Percentiles rank a stretch among this genome's conserved stretches.
These are phyloP conservation scores for Drosophila trichaetosa DNA, from an alignment of 2,888 invertebrate genomes.

Conservation along the genomic window DNA sequence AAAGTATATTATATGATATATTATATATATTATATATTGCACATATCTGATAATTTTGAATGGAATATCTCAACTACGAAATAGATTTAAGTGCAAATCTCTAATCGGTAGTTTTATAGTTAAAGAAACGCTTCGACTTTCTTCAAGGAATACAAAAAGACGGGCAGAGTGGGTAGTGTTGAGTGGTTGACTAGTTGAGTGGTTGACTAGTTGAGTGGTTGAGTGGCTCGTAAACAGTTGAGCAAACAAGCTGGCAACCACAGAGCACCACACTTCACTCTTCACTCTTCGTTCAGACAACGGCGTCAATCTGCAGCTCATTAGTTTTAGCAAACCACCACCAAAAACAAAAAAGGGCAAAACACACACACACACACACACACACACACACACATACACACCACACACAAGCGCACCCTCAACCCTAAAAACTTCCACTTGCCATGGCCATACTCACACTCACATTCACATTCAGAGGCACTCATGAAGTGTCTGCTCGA, in stretches of 20 bases:
- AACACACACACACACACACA: constrained; percentile 23
- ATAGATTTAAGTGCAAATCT: not conserved
- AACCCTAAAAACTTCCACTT: constrained; percentile 10
- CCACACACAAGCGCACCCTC: constrained; percentile 20
- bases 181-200: constrained; percentile 24
- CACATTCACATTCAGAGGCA: constrained; percentile 26
- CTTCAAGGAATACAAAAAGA: constrained; percentile 1
- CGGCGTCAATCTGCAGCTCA: constrained; percentile 73
- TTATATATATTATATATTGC: not conserved
- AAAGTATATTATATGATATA: not conserved
- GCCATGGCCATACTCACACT: constrained; percentile 1
- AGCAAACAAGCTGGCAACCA: constrained; percentile 69
- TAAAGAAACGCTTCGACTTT: not conserved
- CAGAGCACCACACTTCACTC: constrained; percentile 22
- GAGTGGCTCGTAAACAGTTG: constrained; percentile 75
- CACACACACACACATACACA: constrained; percentile 25
- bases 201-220: constrained; percentile 40
- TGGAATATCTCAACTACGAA: not conserved
- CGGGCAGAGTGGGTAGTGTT: constrained; percentile 26
- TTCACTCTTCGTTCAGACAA: constrained; percentile 20
- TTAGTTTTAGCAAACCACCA: constrained; percentile 75
- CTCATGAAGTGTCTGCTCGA: constrained; percentile 76
- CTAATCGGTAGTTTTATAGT: not conserved
- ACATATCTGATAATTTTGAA: accelerated
- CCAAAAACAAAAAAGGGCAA: constrained; percentile 37